These are phyloP conservation scores for Gastracanthus pulcherrimus DNA, from an alignment of 2,888 invertebrate genomes.

Conservation along the genomic window DNA sequence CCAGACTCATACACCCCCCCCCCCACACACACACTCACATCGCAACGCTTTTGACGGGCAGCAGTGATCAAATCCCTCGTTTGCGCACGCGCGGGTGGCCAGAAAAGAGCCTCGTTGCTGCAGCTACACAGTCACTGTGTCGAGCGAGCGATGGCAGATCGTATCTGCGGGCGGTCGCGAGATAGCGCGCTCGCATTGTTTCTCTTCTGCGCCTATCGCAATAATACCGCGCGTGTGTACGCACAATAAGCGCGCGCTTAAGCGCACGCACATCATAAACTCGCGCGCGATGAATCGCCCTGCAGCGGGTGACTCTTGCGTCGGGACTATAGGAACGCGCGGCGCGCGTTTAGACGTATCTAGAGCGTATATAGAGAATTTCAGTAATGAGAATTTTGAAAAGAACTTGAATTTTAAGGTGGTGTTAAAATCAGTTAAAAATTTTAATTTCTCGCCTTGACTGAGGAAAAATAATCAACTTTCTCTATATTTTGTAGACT, in stretches of 20 bases:
- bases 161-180: neutral
- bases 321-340: neutral
- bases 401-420: too few relatives aligned
- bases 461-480: too few relatives aligned
- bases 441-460: too few relatives aligned
- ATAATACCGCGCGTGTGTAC: neutral
- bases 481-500: too few relatives aligned
- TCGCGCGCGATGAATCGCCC: slow-evolving; percentile 3
- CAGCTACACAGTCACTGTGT: too few relatives aligned
- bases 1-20: too few relatives aligned
- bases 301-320: neutral
- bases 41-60: too few relatives aligned
- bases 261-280: slow-evolving; percentile 2
- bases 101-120: neutral
- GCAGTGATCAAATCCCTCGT: too few relatives aligned
- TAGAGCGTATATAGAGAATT: too few relatives aligned
- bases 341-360: neutral
- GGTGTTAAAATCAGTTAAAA: too few relatives aligned
- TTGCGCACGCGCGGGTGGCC: neutral
- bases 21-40: too few relatives aligned
- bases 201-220: neutral
- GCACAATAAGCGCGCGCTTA: neutral
- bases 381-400: too few relatives aligned
- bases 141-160: slow-evolving; percentile 4
- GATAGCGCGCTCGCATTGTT: slow-evolving; percentile 6